Evolutionary conservation across 2,888 invertebrate species (phyloP).

Genomic region (Lycocerus yunnanus): DNA sequence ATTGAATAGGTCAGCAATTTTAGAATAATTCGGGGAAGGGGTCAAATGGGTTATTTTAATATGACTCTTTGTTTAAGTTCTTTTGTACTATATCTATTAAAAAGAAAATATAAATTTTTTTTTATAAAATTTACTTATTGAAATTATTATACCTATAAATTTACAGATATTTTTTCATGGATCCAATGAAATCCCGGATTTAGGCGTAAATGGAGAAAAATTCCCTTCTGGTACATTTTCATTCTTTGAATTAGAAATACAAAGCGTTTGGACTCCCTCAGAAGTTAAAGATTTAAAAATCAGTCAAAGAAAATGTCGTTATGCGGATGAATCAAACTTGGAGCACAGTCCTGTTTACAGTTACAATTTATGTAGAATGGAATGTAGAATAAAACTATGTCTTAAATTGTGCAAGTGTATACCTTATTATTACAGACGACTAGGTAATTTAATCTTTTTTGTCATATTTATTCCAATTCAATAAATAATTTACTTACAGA

Average conservation of each 20-base stretch:
- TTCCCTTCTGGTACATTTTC: not conserved
- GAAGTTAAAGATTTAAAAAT: constrained; percentile 35
- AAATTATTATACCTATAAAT: too few species aligned
- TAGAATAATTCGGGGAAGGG: too few species aligned
- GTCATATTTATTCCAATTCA: not conserved
- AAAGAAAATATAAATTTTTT: too few species aligned
- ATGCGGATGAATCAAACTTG: constrained; percentile 42
- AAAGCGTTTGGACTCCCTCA: constrained; percentile 17
- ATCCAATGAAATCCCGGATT: constrained; percentile 39
- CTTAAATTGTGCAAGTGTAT: constrained; percentile 49
- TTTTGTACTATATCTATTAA: too few species aligned
- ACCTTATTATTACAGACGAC: constrained; percentile 49
- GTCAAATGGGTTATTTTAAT: too few species aligned
- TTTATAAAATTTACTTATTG: too few species aligned
- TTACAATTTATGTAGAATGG: constrained; percentile 50
- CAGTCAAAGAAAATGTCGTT: constrained; percentile 47
- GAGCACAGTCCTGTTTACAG: constrained; percentile 46
- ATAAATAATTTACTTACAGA: constrained; percentile 30
- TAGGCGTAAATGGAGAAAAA: constrained; percentile 11
- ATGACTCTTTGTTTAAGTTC: too few species aligned
- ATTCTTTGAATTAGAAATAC: constrained; percentile 2
- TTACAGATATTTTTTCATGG: constrained; percentile 39
- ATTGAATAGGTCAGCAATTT: too few species aligned
- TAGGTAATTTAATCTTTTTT: constrained; percentile 26
- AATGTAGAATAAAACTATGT: constrained; percentile 48